Conservation (phyloP, 2,888 invertebrate species). For the Cerastoderma edule region DNA sequence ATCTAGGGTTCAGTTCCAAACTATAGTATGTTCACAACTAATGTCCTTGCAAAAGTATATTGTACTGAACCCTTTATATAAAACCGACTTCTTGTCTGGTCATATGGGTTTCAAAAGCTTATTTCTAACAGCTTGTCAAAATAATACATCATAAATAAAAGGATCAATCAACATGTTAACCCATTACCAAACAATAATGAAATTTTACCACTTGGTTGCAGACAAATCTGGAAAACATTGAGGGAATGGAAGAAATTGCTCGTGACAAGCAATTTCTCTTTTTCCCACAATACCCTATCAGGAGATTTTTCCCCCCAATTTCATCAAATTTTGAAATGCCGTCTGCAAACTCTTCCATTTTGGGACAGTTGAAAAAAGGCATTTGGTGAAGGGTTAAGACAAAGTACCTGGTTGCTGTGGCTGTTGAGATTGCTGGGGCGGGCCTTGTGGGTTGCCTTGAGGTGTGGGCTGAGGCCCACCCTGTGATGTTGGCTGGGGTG, state of each 20-base stretch:
- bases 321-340: background rate
- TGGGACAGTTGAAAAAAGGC: background rate
- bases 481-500: constrained; percentile 1
- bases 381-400: constrained; percentile 27
- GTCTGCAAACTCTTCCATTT: no score
- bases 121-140: no score
- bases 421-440: constrained; percentile 37
- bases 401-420: constrained; percentile 56
- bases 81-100: no score
- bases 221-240: background rate
- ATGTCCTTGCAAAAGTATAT: no score
- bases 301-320: background rate
- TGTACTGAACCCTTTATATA: no score
- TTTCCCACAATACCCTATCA: background rate
- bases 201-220: background rate
- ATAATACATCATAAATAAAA: no score
- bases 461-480: constrained; percentile 20
- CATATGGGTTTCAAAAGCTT: no score
- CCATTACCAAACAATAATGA: no score
- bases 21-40: no score
- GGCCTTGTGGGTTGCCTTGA: constrained; percentile 5
- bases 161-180: no score
- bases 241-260: background rate
- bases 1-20: no score
- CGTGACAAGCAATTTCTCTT: constrained; percentile 1